These are phyloP conservation scores for Melanargia galathea DNA, from an alignment of 2,888 invertebrate genomes.

Conservation along the genomic window DNA sequence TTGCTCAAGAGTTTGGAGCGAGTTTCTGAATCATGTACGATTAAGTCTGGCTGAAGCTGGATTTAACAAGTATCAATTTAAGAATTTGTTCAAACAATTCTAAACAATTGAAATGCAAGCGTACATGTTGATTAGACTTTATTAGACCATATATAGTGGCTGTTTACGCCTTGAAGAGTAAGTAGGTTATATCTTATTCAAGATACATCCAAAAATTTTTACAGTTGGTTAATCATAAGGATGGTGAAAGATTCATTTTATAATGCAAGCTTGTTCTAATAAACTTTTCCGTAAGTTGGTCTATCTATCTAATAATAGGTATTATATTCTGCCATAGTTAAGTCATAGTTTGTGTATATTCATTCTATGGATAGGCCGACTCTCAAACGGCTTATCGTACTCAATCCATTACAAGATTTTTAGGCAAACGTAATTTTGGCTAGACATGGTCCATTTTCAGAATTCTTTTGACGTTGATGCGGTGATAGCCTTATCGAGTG, in stretches of 20 bases:
- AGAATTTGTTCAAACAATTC: slow-evolving; percentile 64
- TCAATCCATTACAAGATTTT: background rate
- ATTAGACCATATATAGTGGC: slow-evolving; percentile 22
- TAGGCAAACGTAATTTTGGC: slow-evolving; percentile 4
- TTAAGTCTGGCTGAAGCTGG: slow-evolving; percentile 56
- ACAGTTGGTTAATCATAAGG: background rate
- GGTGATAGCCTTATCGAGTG: slow-evolving; percentile 31
- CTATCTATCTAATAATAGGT: too few relatives aligned
- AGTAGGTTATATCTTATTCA: background rate
- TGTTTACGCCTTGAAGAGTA: slow-evolving; percentile 6
- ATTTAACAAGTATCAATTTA: slow-evolving; percentile 68
- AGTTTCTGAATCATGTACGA: slow-evolving; percentile 40
- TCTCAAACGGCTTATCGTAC: background rate
- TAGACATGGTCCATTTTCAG: slow-evolving; percentile 15
- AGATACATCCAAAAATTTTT: background rate
- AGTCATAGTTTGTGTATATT: background rate
- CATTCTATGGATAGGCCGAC: background rate
- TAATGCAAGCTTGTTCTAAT: background rate
- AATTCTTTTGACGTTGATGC: slow-evolving; percentile 23
- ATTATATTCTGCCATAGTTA: too few relatives aligned
- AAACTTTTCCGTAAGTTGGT: background rate
- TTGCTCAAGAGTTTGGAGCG: slow-evolving; percentile 30
- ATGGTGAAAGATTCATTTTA: too few relatives aligned
- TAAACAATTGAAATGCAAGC: slow-evolving; percentile 64
- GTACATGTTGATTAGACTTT: slow-evolving; percentile 53